phyloP scores from a whole-genome alignment of 2,113 vertebrate genomes.

The Sigmodon hispidus region DNA sequence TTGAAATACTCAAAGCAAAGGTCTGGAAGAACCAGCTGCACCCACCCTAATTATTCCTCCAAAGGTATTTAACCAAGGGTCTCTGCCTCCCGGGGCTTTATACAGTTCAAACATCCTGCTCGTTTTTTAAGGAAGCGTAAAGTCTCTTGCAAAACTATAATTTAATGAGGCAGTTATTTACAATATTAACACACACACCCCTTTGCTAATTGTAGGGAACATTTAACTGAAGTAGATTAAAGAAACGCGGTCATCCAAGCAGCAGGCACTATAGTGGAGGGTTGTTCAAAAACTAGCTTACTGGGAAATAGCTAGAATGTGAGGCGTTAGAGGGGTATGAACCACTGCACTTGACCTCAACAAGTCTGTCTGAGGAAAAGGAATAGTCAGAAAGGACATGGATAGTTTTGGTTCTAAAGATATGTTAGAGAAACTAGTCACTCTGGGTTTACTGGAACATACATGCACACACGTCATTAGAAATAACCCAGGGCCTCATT shows the following conservation, averaged over 20 bases:
- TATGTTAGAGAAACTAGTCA: constrained; percentile 26
- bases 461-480: neutral
- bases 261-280: neutral
- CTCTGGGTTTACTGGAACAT: neutral
- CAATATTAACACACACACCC: neutral
- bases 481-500: constrained; percentile 1
- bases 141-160: constrained; percentile 5
- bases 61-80: neutral
- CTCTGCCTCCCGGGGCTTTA: constrained; percentile 24
- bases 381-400: constrained; percentile 20
- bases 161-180: neutral
- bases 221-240: neutral
- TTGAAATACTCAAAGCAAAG: constrained; percentile 1
- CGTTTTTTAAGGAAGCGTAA: constrained; percentile 37
- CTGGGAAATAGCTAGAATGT: neutral
- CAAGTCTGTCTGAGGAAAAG: constrained; percentile 23
- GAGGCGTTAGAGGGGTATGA: neutral
- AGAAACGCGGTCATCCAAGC: neutral
- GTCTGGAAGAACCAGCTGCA: constrained; percentile 15
- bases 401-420: constrained; percentile 42
- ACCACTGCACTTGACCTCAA: neutral
- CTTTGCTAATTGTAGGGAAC: neutral
- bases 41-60: constrained; percentile 32
- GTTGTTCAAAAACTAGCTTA: constrained; percentile 55
- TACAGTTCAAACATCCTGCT: neutral